Evolutionary conservation across 1,140 invertebrate genomes (phyloP), one percentile per base, ranked within the genome.

Genomic region (Bursaphelenchus mucronatus): DNA sequence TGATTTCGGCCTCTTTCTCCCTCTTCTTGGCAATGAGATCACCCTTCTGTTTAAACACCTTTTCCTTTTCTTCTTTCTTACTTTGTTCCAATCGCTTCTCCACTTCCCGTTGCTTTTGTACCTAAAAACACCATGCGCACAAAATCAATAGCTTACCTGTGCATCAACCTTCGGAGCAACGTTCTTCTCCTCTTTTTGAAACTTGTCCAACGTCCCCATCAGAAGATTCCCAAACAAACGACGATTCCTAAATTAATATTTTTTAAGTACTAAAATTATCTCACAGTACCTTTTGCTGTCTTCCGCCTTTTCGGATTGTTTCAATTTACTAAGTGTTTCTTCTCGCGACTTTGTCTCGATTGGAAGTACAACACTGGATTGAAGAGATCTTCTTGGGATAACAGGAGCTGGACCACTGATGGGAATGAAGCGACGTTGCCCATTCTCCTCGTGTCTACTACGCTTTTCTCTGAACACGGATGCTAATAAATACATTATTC

Each of bases 221-320:
- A 97, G 82, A 45, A 97, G 84, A 40, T 90, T 90, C 30, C 93
- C 92, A 85, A 97, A 95, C 89, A 97, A 95, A 67, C 94, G 86
- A 67, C 89, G 86, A 83, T 94, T 94, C 67, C 92, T 84, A 54
- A 66, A 80, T 66, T n/a, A n/a, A 30, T 15, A 50, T 50, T 50
- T 50, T n/a, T 15, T 2, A 0, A 58, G n/a, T 6, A 47, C 0
- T 53, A 17, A 11, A 39, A 1, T 43, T 15, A 19, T 11, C n/a
- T n/a, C 9, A 15, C 21, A 41, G 6, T 51, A 71, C 69, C 69
- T 52, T 30, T 59, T 59, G 21, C 52, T 51, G 54, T 72, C 70
- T n/a, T 63, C 70, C 40, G 52, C 68, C 11, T 45, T 72, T 40
- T 73, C 58, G 44, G 19, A 49, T 46, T 73, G 64, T 47, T 72